phyloP scores from a whole-genome alignment of 1,140 invertebrate genomes.

The Tyrophagus putrescentiae region DNA sequence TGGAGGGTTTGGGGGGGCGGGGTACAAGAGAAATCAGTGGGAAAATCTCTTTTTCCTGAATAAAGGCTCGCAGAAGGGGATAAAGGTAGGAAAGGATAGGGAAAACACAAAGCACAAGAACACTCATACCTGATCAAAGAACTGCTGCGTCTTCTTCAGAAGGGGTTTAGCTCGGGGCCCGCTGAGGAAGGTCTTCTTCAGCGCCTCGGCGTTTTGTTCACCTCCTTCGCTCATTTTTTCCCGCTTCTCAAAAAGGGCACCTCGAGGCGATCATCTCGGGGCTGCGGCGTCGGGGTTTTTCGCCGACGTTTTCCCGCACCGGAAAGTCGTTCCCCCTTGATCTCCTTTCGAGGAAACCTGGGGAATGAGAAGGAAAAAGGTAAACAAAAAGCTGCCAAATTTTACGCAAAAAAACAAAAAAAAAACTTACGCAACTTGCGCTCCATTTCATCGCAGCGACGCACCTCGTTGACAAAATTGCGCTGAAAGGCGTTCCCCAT shows the following conservation, averaged over 20 bases:
- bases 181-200: constrained; percentile 50
- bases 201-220: constrained; percentile 43
- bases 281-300: constrained; percentile 80
- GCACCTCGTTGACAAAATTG: constrained; percentile 60
- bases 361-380: constrained; percentile 17
- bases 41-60: too few species aligned
- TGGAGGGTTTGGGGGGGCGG: too few species aligned
- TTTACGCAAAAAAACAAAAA: background rate
- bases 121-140: constrained; percentile 42
- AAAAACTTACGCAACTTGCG: constrained; percentile 44
- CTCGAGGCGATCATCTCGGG: constrained; percentile 89
- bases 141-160: constrained; percentile 41
- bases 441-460: constrained; percentile 40
- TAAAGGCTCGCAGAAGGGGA: too few species aligned
- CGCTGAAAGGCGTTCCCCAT: constrained; percentile 73
- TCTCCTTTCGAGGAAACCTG: constrained; percentile 80
- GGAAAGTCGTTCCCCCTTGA: constrained; percentile 84
- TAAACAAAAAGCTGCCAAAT: background rate
- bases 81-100: too few species aligned
- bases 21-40: too few species aligned
- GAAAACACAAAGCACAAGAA: too few species aligned
- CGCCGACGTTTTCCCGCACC: constrained; percentile 80
- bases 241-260: constrained; percentile 44
- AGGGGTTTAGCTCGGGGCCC: constrained; percentile 62
- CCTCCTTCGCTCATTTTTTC: constrained; percentile 37